Conservation (phyloP, 2,797 vertebrate genomes). For the Lophura swinhoii region DNA sequence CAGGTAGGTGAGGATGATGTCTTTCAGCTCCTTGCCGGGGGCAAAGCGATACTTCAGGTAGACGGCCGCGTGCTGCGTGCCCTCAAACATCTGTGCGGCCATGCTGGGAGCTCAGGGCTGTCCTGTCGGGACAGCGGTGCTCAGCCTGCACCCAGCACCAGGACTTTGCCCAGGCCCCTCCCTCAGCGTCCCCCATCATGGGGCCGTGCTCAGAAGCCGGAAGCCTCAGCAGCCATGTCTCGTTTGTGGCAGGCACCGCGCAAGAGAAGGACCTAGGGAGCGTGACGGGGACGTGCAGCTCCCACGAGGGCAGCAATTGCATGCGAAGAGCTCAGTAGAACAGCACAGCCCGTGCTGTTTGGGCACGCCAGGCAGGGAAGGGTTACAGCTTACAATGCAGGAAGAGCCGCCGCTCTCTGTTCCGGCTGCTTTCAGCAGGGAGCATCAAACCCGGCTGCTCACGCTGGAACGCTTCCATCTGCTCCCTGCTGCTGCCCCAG, state of each 20-base stretch:
- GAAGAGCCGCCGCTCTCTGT: neutral
- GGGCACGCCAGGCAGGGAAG: neutral
- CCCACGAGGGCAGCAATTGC: too few species aligned
- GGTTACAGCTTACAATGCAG: neutral
- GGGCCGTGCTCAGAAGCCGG: neutral
- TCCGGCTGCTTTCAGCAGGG: neutral
- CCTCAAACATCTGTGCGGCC: constrained; percentile 83
- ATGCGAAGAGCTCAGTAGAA: too few species aligned
- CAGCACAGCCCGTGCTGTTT: too few species aligned
- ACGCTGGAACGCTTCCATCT: neutral
- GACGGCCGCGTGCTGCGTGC: constrained; percentile 72
- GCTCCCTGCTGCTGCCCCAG: neutral
- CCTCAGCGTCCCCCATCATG: neutral
- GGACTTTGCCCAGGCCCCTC: neutral
- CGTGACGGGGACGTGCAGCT: too few species aligned
- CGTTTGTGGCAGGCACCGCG: too few species aligned
- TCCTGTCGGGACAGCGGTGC: accelerated
- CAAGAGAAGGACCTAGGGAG: too few species aligned
- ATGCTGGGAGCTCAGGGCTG: constrained; percentile 42
- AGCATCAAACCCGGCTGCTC: neutral
- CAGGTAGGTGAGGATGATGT: constrained; percentile 78
- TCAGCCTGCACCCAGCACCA: neutral
- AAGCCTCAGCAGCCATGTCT: too few species aligned
- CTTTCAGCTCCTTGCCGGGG: constrained; percentile 77
- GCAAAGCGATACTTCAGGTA: constrained; percentile 85